Percentiles rank a stretch among this genome's conserved stretches.
phyloP scores from a whole-genome alignment of 2,113 vertebrate species.

The Neotoma lepida region DNA sequence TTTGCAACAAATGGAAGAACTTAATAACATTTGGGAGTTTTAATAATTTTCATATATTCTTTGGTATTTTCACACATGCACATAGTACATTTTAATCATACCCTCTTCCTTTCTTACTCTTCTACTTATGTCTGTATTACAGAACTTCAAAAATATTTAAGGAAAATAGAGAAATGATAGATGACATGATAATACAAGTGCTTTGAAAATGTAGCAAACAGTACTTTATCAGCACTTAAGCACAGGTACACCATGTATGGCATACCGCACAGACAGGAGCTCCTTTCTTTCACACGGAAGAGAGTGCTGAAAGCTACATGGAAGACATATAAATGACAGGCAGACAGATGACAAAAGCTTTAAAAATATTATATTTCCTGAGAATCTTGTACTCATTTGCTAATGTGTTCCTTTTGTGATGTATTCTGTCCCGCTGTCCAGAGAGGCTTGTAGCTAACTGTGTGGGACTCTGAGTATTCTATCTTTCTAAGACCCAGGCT shows the following conservation, averaged over 20 bases:
- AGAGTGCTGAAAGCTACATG: too few species aligned
- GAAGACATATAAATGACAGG: background rate
- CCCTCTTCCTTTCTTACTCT: background rate
- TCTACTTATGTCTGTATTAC: background rate
- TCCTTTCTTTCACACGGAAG: background rate
- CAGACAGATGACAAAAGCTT: background rate
- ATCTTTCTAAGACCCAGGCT: background rate
- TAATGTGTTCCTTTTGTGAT: conserved; percentile 21
- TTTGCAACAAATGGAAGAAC: background rate
- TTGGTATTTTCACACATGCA: background rate
- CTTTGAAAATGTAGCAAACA: background rate
- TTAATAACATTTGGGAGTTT: conserved; percentile 11
- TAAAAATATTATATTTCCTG: background rate
- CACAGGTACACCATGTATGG: fast-evolving
- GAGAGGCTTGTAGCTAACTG: too few species aligned
- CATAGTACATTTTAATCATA: too few species aligned
- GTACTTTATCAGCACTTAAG: background rate
- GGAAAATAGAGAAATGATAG: background rate
- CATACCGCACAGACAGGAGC: background rate
- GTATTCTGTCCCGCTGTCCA: background rate
- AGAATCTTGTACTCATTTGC: background rate
- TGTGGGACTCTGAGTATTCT: too few species aligned
- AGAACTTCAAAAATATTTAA: conserved; percentile 11
- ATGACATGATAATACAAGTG: background rate
- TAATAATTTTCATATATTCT: background rate